These are phyloP conservation scores for Procavia capensis DNA, from an alignment of 2,113 vertebrate genomes.

Conservation along the genomic window DNA sequence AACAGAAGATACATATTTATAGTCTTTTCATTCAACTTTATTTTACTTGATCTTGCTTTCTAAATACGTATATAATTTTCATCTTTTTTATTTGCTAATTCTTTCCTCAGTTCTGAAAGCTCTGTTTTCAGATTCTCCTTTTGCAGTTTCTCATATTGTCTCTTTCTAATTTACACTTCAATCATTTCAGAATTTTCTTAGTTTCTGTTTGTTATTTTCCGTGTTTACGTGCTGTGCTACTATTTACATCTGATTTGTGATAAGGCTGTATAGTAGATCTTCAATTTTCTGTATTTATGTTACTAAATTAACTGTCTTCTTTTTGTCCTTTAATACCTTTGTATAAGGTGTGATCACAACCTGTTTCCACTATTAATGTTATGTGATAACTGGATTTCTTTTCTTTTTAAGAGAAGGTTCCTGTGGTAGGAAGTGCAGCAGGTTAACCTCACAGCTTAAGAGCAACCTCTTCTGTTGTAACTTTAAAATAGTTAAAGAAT, in stretches of 20 bases:
- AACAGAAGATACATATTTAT: too few relatives aligned
- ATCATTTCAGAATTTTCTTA: neutral
- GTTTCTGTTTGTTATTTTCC: neutral
- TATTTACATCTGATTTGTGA: neutral
- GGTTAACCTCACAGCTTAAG: neutral
- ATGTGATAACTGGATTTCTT: neutral
- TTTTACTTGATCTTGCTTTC: neutral
- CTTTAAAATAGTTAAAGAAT: neutral
- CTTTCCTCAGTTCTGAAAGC: neutral
- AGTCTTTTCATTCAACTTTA: neutral
- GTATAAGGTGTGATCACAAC: neutral
- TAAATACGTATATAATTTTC: neutral
- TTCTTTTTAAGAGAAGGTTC: neutral
- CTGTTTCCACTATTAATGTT: neutral
- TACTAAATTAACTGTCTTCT: neutral
- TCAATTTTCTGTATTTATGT: neutral
- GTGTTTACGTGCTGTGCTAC: neutral
- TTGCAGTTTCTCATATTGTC: conserved; percentile 26
- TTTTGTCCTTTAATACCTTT: neutral
- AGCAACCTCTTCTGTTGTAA: neutral
- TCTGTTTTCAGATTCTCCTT: neutral
- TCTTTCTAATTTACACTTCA: neutral
- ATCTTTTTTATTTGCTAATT: neutral
- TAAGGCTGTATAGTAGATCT: neutral
- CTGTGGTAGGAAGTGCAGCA: neutral